phyloP scores from a whole-genome alignment of 2,113 vertebrate species.

The Brachionichthys hirsutus region DNA sequence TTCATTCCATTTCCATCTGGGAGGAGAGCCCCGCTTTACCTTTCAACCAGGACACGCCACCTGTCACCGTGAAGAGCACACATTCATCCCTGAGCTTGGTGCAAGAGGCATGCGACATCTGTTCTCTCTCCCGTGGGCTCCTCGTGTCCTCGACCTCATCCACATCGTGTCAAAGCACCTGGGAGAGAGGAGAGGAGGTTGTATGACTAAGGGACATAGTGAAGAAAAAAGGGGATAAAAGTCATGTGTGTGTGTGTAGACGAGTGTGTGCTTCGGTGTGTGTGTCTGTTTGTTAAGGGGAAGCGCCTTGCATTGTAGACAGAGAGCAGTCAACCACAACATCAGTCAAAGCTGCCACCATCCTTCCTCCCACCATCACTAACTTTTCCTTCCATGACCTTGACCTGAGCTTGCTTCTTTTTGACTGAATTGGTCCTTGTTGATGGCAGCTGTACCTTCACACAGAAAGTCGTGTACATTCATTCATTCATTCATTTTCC shows the following conservation, averaged over 20 bases:
- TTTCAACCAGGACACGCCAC: slow-evolving; percentile 65
- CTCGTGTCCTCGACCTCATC: slow-evolving; percentile 70
- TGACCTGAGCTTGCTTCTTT: slow-evolving; percentile 63
- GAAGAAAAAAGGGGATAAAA: slow-evolving; percentile 41
- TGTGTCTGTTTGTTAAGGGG: slow-evolving; percentile 12
- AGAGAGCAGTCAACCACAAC: slow-evolving; percentile 56
- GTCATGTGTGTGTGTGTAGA: neutral
- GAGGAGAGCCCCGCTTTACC: slow-evolving; percentile 46
- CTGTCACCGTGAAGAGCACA: slow-evolving; percentile 60
- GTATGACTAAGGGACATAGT: slow-evolving; percentile 57
- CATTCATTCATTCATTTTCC: too few species aligned
- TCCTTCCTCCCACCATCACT: slow-evolving; percentile 46
- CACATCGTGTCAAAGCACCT: slow-evolving; percentile 58
- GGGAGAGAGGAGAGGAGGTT: slow-evolving; percentile 46
- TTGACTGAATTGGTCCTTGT: slow-evolving; percentile 58
- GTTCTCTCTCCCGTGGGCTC: slow-evolving; percentile 71
- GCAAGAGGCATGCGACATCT: slow-evolving; percentile 77
- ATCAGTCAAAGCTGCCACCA: slow-evolving; percentile 62
- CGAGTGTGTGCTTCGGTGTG: neutral
- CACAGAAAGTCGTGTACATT: too few species aligned
- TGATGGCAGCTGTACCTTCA: slow-evolving; percentile 59
- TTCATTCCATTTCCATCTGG: slow-evolving; percentile 56
- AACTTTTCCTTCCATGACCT: slow-evolving; percentile 59
- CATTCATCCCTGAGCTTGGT: slow-evolving; percentile 41
- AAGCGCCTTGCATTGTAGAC: slow-evolving; percentile 20